Evolutionary conservation across 1,140 invertebrate genomes (phyloP).

Genomic region (Alviniconcha marisindica): DNA sequence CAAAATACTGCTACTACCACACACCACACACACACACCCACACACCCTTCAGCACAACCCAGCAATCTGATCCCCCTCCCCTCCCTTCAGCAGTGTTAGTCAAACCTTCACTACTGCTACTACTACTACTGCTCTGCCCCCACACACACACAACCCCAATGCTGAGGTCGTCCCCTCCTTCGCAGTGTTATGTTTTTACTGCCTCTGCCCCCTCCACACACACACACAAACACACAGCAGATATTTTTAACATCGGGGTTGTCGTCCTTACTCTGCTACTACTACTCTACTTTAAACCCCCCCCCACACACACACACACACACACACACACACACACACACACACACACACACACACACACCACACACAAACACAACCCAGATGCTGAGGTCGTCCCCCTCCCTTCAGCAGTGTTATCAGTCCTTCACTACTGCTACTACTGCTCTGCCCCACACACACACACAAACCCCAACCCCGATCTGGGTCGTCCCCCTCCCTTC

Average conservation of each 20-base stretch:
- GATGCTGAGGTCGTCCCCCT: background rate
- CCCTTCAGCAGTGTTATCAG: background rate
- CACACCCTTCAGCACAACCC: no score
- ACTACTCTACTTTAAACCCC: background rate
- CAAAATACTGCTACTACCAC: no score
- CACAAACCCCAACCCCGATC: no score
- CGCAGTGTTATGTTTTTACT: background rate
- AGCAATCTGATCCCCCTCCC: no score
- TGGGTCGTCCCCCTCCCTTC: no score
- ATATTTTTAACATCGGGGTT: background rate
- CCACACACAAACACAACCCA: background rate
- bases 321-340: constrained; percentile 24
- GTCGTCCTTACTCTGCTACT: background rate
- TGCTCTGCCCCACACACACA: no score
- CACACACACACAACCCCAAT: background rate
- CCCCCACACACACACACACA: background rate
- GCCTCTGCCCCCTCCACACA: no score
- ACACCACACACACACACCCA: no score
- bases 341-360: constrained; percentile 6
- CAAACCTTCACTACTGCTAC: no score
- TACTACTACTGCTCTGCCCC: background rate
- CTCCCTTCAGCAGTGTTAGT: background rate
- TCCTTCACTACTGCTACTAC: no score
- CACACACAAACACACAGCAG: no score
- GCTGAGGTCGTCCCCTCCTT: background rate